phyloP scores from a whole-genome alignment of 2,888 invertebrate genomes.

The Cheilosia grossa region DNA sequence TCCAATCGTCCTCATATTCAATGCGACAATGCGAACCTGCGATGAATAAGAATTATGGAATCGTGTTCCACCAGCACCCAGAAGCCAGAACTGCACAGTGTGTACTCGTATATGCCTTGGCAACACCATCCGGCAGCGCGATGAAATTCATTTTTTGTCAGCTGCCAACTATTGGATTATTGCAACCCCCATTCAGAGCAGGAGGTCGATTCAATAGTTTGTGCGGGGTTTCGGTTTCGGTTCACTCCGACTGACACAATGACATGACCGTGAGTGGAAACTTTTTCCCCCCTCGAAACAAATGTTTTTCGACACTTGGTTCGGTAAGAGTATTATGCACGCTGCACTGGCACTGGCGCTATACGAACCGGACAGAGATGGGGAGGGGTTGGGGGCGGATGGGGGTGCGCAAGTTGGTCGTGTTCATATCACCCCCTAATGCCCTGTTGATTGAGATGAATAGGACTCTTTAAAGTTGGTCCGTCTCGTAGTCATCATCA shows the following conservation, averaged over 20 bases:
- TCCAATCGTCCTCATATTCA: constrained; percentile 69
- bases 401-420: neutral
- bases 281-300: constrained; percentile 29
- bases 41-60: constrained; percentile 74
- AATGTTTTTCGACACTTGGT: constrained; percentile 46
- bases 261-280: constrained; percentile 34
- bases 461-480: constrained; percentile 65
- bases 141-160: constrained; percentile 68
- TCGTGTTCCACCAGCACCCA: constrained; percentile 48
- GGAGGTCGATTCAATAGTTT: constrained; percentile 56
- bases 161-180: constrained; percentile 62
- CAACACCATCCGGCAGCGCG: constrained; percentile 31
- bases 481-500: constrained; percentile 27
- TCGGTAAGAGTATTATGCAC: constrained; percentile 7
- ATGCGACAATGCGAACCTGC: constrained; percentile 72
- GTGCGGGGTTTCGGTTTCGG: constrained; percentile 1
- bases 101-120: constrained; percentile 31
- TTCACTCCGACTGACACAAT: constrained; percentile 21
- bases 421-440: constrained; percentile 33
- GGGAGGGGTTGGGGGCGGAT: neutral
- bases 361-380: neutral
- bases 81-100: neutral
- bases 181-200: constrained; percentile 6
- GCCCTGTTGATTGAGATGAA: constrained; percentile 70
- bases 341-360: constrained; percentile 7